phyloP scores from a whole-genome alignment of 2,797 vertebrate genomes.

The Otus scops region DNA sequence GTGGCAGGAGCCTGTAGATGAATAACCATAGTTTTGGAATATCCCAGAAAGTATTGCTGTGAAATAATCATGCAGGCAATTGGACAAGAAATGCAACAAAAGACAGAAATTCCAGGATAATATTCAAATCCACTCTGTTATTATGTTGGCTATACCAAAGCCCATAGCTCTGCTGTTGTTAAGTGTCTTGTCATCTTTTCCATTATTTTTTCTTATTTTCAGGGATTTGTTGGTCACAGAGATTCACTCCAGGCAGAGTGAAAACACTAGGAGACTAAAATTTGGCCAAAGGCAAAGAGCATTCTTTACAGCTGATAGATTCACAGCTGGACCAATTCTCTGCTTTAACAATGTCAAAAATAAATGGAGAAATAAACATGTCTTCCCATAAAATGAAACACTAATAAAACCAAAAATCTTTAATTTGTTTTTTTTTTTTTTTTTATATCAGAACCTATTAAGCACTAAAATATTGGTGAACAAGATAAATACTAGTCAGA shows the following conservation, averaged over 20 bases:
- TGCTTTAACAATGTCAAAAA: conserved; percentile 11
- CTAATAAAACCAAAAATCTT: neutral
- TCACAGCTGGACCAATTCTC: conserved; percentile 19
- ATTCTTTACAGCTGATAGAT: conserved; percentile 37
- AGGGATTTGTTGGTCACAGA: conserved; percentile 32
- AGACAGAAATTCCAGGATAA: conserved; percentile 3
- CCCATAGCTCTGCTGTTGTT: neutral
- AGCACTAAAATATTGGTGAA: neutral
- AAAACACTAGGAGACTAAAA: conserved; percentile 24
- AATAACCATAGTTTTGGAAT: neutral
- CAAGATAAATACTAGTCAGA: neutral
- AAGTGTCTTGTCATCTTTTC: conserved; percentile 34
- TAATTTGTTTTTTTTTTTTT: too few relatives aligned
- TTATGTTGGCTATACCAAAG: conserved; percentile 34
- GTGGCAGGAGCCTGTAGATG: neutral
- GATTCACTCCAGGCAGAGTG: conserved; percentile 5
- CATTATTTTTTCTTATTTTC: conserved; percentile 32
- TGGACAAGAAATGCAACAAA: conserved; percentile 15
- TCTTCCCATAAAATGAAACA: neutral
- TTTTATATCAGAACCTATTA: neutral
- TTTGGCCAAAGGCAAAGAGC: conserved; percentile 4
- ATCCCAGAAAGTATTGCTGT: neutral
- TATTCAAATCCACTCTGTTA: conserved; percentile 28
- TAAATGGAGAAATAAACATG: neutral
- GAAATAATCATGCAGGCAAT: neutral